These are phyloP conservation scores for Morpho deidamia DNA, from an alignment of 2,888 invertebrate species.

Conservation along the genomic window DNA sequence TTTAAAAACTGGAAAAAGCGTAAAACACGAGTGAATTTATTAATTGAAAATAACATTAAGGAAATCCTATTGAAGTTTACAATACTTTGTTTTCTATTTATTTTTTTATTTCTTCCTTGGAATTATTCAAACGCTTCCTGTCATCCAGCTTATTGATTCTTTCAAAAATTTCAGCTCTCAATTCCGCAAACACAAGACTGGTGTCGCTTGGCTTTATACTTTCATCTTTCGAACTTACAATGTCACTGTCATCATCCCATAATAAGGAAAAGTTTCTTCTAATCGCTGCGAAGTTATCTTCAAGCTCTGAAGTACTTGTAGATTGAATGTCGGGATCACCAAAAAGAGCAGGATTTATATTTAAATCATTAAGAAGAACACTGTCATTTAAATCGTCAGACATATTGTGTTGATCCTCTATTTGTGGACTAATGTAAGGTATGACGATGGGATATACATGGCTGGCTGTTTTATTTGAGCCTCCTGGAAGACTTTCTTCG, in stretches of 20 bases:
- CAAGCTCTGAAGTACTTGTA: slow-evolving; percentile 3
- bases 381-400: no score
- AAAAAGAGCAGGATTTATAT: neutral
- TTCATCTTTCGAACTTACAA: neutral
- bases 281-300: slow-evolving; percentile 12
- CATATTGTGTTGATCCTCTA: neutral
- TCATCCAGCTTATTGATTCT: slow-evolving; percentile 10
- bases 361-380: neutral
- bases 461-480: slow-evolving; percentile 1
- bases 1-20: no score
- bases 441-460: slow-evolving; percentile 12
- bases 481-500: neutral
- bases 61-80: no score
- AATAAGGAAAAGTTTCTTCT: slow-evolving; percentile 17
- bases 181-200: slow-evolving; percentile 21
- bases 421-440: slow-evolving; percentile 1
- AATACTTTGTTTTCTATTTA: no score
- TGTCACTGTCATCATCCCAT: slow-evolving; percentile 19
- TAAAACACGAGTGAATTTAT: no score
- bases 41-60: no score
- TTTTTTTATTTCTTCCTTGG: neutral
- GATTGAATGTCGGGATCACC: neutral
- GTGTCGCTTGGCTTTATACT: neutral
- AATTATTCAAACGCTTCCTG: neutral
- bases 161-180: slow-evolving; percentile 28